A percentile compares a stretch with the other conserved stretches of the same genome.
Conservation (phyloP, 2,888 invertebrate species). For the Synergus laeviventris region DNA sequence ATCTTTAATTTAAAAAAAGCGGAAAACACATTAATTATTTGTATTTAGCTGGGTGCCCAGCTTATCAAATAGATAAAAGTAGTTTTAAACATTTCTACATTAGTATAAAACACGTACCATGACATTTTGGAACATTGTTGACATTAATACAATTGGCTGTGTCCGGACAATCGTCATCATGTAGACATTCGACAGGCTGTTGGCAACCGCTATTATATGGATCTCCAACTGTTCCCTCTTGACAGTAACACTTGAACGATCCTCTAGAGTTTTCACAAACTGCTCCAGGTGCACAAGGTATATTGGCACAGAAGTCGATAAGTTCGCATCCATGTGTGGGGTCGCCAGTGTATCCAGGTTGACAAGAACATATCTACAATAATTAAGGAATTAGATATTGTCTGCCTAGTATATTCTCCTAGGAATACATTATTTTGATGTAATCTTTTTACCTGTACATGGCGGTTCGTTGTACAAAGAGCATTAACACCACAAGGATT, state of each 20-base stretch:
- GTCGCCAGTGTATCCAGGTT: slow-evolving; percentile 91
- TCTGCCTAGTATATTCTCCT: not conserved
- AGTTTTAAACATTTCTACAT: not conserved
- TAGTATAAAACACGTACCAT: slow-evolving; percentile 75
- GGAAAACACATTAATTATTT: not conserved
- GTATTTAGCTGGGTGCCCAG: not conserved
- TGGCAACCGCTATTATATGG: slow-evolving; percentile 90
- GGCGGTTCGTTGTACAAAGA: slow-evolving; percentile 89
- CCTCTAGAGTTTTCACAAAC: slow-evolving; percentile 88
- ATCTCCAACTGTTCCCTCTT: slow-evolving; percentile 88
- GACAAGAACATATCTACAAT: slow-evolving; percentile 84
- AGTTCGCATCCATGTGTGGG: slow-evolving; percentile 83
- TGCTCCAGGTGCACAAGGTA: slow-evolving; percentile 89
- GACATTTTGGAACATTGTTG: slow-evolving; percentile 87
- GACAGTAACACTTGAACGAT: slow-evolving; percentile 88
- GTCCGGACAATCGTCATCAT: slow-evolving; percentile 87
- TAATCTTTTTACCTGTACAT: slow-evolving; percentile 80
- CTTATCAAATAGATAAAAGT: not conserved
- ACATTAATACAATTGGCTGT: slow-evolving; percentile 86
- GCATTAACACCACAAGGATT: slow-evolving; percentile 92
- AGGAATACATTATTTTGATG: not conserved
- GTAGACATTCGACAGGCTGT: slow-evolving; percentile 87
- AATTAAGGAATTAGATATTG: not conserved
- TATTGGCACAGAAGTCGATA: slow-evolving; percentile 87
- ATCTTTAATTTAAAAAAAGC: slow-evolving; percentile 76